Conservation (phyloP, 1,140 invertebrate species). For the Batillaria attramentaria region DNA sequence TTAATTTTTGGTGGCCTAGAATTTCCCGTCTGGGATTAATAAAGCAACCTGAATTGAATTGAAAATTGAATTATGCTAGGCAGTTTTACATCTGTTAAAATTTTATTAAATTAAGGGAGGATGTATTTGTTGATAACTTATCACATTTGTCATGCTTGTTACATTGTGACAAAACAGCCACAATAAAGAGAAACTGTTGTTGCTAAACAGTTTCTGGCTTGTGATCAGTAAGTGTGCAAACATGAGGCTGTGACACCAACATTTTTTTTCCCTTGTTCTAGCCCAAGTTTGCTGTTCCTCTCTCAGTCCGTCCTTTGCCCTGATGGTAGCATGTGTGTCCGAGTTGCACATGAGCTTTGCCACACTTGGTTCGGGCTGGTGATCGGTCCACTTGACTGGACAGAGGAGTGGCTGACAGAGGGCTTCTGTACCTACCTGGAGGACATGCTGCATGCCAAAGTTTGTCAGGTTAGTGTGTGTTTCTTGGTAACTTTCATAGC, state of each 20-base stretch:
- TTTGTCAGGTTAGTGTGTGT: slow-evolving; percentile 42
- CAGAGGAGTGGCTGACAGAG: slow-evolving; percentile 74
- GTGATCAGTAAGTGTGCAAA: too few relatives aligned
- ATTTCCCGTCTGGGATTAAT: too few relatives aligned
- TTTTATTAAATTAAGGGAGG: too few relatives aligned
- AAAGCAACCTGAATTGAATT: too few relatives aligned
- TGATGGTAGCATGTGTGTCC: slow-evolving; percentile 60
- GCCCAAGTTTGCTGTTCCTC: slow-evolving; percentile 71
- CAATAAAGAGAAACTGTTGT: too few relatives aligned
- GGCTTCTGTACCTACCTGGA: slow-evolving; percentile 73
- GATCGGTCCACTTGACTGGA: slow-evolving; percentile 73
- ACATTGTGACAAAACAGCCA: background rate
- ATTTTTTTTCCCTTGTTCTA: slow-evolving; percentile 45
- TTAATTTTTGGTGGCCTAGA: too few relatives aligned
- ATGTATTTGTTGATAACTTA: too few relatives aligned
- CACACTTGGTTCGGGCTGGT: slow-evolving; percentile 73
- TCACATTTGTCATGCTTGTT: background rate
- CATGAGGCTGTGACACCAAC: too few relatives aligned
- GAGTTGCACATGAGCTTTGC: slow-evolving; percentile 71
- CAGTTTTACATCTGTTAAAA: too few relatives aligned
- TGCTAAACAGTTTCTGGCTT: too few relatives aligned
- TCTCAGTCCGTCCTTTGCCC: slow-evolving; percentile 70
- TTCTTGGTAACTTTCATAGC: background rate
- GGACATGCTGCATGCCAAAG: slow-evolving; percentile 66
- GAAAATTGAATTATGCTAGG: too few relatives aligned